Evolutionary conservation across 2,888 invertebrate species (phyloP), one percentile per base, ranked within the genome.

Genomic region (Cepaea hortensis): DNA sequence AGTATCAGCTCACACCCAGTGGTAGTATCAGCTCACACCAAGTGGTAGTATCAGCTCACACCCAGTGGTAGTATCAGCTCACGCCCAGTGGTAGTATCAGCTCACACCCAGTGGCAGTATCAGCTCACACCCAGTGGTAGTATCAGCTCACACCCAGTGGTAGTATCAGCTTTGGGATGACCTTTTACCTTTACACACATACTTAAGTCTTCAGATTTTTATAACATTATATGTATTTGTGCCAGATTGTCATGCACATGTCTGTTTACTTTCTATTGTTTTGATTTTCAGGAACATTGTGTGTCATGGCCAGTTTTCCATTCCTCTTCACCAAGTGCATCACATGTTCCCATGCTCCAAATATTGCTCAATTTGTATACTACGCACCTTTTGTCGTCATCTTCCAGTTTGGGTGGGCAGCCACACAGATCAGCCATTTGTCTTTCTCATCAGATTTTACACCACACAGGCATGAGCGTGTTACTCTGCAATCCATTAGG

Each of bases 351-450:
- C 9, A 82, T n/a, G 96, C 48, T 96, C 97, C 94, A 95, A 97
- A 93, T 87, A 93, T 92, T 90, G 92, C 93, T 4, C 92, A 94
- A 89, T 94, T 95, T 81, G 89, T 95, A 5, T 95, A 95, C 91
- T 95, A 95, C 89, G 92, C 94, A 3, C 95, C 95, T 55, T 94
- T 95, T 88, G 95, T 96, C 20, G 93, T 95, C 89, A 96, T 94
- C n/a, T 94, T 98, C 93, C 98, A 98, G 96, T 97, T 98, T 95
- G 98, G 98, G 23, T 98, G 98, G 98, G 98, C 98, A 6, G 95
- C 97, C 0, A 97, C 97, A 0, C 98, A 98, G 95, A 97, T 98
- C 92, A 97, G 98, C 48, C 98, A 98, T 94, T 95, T 98, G 88
- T 97, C 98, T 23, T 95, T 98, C 81, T 98, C 98, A 91, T 97